Evolutionary conservation across 2,888 invertebrate species (phyloP).

Genomic region (Leucoptera coffeella): DNA sequence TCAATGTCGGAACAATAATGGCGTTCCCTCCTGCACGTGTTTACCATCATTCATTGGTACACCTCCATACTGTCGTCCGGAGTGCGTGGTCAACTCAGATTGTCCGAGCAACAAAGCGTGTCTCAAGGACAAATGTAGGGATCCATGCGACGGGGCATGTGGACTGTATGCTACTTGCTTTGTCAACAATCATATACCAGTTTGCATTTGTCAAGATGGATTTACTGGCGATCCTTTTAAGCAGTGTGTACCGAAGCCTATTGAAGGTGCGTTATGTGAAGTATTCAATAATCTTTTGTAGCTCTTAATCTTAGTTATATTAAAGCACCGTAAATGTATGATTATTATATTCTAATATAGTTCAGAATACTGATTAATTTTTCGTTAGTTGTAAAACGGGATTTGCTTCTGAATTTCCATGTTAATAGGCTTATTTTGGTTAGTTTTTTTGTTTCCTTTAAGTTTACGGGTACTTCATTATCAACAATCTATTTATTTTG

Average conservation of each 20-base stretch:
- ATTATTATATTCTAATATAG: constrained; percentile 1
- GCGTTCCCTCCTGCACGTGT: constrained; percentile 66
- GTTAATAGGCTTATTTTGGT: too few species aligned
- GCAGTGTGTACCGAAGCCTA: constrained; percentile 50
- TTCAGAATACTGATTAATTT: too few species aligned
- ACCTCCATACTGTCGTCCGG: constrained; percentile 59
- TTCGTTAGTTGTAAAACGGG: too few species aligned
- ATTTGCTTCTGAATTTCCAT: too few species aligned
- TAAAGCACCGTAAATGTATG: too few species aligned
- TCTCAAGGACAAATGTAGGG: constrained; percentile 59
- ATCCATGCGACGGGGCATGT: constrained; percentile 66
- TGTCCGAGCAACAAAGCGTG: constrained; percentile 62
- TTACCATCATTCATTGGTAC: constrained; percentile 58
- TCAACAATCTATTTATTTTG: constrained; percentile 6
- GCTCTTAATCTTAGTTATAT: background rate
- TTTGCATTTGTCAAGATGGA: constrained; percentile 63
- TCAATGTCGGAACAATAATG: constrained; percentile 66
- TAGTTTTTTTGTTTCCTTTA: too few species aligned
- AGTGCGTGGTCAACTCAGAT: constrained; percentile 60
- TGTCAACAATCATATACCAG: constrained; percentile 64
- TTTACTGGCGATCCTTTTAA: constrained; percentile 68
- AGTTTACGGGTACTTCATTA: too few species aligned
- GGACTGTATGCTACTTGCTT: constrained; percentile 62
- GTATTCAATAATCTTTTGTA: background rate
- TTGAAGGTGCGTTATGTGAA: constrained; percentile 25